These are phyloP conservation scores for Polymixis lichenea DNA, from an alignment of 2,888 invertebrate genomes.

Conservation along the genomic window DNA sequence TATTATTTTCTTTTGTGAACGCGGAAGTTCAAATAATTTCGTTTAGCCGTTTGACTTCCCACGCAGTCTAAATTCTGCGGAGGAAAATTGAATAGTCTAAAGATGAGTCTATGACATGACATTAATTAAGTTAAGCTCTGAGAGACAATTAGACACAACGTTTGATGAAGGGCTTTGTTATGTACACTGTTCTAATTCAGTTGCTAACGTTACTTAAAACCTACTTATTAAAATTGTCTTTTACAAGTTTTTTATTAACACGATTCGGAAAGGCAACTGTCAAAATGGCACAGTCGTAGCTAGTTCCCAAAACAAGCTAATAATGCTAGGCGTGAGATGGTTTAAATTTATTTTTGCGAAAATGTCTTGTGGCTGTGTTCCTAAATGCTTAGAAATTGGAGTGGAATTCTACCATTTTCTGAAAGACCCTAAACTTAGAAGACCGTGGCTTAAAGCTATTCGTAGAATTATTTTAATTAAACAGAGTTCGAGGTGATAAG, in stretches of 20 bases:
- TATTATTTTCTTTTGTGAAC: constrained; percentile 3
- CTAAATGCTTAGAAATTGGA: too few relatives aligned
- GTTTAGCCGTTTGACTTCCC: constrained; percentile 11
- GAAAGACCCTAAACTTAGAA: too few relatives aligned
- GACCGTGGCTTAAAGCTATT: too few relatives aligned
- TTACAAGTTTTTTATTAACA: neutral
- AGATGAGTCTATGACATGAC: neutral
- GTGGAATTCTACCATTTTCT: too few relatives aligned
- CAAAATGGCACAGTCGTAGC: too few relatives aligned
- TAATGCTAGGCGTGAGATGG: too few relatives aligned
- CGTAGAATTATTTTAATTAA: too few relatives aligned
- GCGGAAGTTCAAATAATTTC: constrained; percentile 11
- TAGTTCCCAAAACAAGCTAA: too few relatives aligned
- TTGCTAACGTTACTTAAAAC: neutral
- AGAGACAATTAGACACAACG: neutral
- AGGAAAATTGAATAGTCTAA: constrained; percentile 11
- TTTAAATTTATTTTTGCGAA: too few relatives aligned
- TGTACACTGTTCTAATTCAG: neutral
- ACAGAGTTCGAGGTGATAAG: too few relatives aligned
- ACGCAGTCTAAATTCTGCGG: constrained; percentile 20
- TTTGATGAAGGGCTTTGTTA: neutral
- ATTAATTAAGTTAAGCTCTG: constrained; percentile 27
- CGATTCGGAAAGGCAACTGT: neutral
- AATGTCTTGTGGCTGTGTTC: too few relatives aligned
- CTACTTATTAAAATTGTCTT: neutral